phyloP scores from a whole-genome alignment of 2,113 vertebrate species.

The Paraplagusia blochii region DNA sequence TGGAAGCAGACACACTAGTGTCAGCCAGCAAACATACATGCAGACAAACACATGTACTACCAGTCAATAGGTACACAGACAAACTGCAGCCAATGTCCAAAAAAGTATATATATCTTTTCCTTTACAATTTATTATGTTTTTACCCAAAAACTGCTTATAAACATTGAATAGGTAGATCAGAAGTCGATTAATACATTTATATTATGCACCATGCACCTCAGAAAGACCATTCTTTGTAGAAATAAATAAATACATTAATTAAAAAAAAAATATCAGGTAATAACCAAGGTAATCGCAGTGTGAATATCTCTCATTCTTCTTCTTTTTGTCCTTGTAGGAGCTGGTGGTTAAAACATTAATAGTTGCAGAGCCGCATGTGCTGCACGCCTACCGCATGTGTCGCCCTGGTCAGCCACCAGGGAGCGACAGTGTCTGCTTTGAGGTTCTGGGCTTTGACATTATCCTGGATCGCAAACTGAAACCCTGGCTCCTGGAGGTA shows the following conservation, averaged over 20 bases:
- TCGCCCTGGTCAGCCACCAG: conserved; percentile 92
- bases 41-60: conserved; percentile 38
- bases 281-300: conserved; percentile 11
- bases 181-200: too few species aligned
- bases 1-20: conserved; percentile 43
- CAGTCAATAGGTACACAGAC: conserved; percentile 41
- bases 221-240: too few species aligned
- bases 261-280: conserved; percentile 1
- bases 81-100: conserved; percentile 24
- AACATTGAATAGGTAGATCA: too few species aligned
- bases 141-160: too few species aligned
- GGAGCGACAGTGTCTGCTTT: conserved; percentile 97
- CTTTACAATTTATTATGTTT: too few species aligned
- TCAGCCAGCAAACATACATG: conserved; percentile 44
- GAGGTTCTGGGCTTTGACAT: conserved; percentile 97
- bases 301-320: conserved; percentile 24
- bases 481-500: conserved; percentile 96
- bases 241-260: too few species aligned
- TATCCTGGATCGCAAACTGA: conserved; percentile 95
- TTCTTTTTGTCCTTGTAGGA: conserved; percentile 76
- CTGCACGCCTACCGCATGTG: conserved; percentile 98
- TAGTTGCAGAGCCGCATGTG: conserved; percentile 94
- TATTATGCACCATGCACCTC: too few species aligned
- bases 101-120: conserved; percentile 24
- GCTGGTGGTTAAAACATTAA: conserved; percentile 94